Evolutionary conservation across 2,113 vertebrate species (phyloP).

Genomic region (Gadus chalcogrammus): DNA sequence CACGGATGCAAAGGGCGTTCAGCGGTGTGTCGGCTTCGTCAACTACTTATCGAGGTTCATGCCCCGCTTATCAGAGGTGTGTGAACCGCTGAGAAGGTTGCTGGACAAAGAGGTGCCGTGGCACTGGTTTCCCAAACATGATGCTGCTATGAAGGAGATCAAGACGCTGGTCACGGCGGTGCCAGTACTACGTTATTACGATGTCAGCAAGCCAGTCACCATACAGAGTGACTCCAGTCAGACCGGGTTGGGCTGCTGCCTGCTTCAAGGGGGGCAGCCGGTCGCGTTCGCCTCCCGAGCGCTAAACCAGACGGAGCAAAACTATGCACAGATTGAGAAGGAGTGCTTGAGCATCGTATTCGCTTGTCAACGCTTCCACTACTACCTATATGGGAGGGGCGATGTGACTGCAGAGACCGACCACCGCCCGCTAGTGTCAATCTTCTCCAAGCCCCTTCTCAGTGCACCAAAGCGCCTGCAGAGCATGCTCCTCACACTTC

Average conservation of each 20-base stretch:
- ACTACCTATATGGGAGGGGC: conserved; percentile 28
- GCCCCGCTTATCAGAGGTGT: conserved; percentile 24
- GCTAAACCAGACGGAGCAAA: too few species aligned
- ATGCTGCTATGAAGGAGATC: background rate
- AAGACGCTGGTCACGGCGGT: too few species aligned
- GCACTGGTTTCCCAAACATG: conserved; percentile 24
- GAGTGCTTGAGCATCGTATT: conserved; percentile 9
- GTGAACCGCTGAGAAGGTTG: conserved; percentile 21
- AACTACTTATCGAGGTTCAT: conserved; percentile 34
- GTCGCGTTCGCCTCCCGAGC: too few species aligned
- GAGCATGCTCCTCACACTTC: too few species aligned
- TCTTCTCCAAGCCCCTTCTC: too few species aligned
- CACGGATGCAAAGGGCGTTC: background rate
- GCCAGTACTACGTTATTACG: background rate
- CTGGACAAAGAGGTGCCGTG: conserved; percentile 10
- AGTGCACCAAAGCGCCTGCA: too few species aligned
- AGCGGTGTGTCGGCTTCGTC: conserved; percentile 30
- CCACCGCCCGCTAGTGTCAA: too few species aligned
- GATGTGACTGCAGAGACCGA: conserved; percentile 11
- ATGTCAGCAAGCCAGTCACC: conserved; percentile 1
- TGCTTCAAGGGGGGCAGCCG: too few species aligned
- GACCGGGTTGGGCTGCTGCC: background rate
- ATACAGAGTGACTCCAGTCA: background rate
- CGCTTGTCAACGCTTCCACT: conserved; percentile 26
- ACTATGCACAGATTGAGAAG: too few species aligned